These are phyloP conservation scores for Yponomeuta cagnagella DNA, from an alignment of 2,888 invertebrate species.

Conservation along the genomic window DNA sequence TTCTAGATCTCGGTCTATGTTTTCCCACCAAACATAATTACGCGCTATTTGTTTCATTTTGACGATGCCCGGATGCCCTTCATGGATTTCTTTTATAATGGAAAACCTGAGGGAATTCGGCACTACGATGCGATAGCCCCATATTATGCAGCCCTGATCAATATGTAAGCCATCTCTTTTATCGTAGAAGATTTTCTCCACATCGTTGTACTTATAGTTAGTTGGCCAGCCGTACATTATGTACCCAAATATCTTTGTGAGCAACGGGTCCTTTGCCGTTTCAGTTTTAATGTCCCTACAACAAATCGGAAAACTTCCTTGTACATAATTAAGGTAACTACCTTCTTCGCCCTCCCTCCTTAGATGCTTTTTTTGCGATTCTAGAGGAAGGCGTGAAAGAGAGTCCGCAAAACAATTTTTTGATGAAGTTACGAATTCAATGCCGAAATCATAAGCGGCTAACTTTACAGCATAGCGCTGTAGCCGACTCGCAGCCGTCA, in stretches of 20 bases:
- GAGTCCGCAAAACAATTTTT: conserved; percentile 12
- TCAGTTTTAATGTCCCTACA: conserved; percentile 20
- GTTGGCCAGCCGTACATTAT: conserved; percentile 26
- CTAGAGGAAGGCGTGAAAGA: conserved; percentile 12
- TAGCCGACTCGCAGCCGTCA: conserved; percentile 13
- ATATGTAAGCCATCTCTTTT: too few species aligned
- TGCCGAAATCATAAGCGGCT: conserved; percentile 12
- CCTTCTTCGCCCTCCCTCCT: conserved; percentile 5
- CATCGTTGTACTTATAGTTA: background rate
- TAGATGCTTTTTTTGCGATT: background rate
- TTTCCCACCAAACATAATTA: conserved; percentile 26
- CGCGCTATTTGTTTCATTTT: conserved; percentile 26
- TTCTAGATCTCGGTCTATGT: conserved; percentile 25
- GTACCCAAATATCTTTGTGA: conserved; percentile 23
- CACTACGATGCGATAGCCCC: too few species aligned
- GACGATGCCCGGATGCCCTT: conserved; percentile 19
- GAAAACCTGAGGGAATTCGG: too few species aligned
- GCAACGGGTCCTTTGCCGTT: conserved; percentile 18
- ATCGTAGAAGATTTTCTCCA: too few species aligned
- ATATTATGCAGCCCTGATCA: too few species aligned
- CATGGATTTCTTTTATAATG: too few species aligned
- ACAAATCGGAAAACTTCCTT: conserved; percentile 18
- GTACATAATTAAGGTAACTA: conserved; percentile 19
- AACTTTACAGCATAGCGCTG: conserved; percentile 11
- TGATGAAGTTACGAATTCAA: background rate